phyloP scores from a whole-genome alignment of 35 echinoderm and acorn worm genomes.

The Apostichopus japonicus region DNA sequence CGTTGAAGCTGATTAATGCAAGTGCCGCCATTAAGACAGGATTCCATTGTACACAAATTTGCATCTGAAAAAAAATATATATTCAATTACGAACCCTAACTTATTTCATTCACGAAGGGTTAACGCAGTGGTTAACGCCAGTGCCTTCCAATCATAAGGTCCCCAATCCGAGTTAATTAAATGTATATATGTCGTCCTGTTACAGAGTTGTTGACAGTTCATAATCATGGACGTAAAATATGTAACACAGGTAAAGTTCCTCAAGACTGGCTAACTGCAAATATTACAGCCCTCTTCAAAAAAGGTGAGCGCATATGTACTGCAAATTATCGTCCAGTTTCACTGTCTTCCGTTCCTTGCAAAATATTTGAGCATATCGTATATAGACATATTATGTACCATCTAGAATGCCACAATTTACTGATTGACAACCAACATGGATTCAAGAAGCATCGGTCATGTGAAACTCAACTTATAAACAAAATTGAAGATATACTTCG shows the following conservation, averaged over 20 bases:
- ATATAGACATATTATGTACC: constrained; percentile 39
- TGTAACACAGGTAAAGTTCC: neutral
- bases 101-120: no score
- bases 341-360: constrained; percentile 67
- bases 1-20: no score
- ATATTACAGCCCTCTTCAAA: constrained; percentile 66
- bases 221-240: no score
- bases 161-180: no score
- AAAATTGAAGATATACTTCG: constrained; percentile 64
- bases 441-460: constrained; percentile 55
- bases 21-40: no score
- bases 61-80: no score
- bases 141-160: no score
- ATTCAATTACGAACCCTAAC: no score
- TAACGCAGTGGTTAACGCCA: no score
- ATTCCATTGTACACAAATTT: no score
- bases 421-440: constrained; percentile 62
- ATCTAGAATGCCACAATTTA: constrained; percentile 63
- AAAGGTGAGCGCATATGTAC: constrained; percentile 58
- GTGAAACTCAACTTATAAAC: constrained; percentile 57
- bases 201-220: no score
- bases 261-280: constrained; percentile 57
- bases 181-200: no score
- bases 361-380: constrained; percentile 72
- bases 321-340: constrained; percentile 67